Evolutionary conservation across 2,888 invertebrate species (phyloP).

Genomic region (Elysia crispata): DNA sequence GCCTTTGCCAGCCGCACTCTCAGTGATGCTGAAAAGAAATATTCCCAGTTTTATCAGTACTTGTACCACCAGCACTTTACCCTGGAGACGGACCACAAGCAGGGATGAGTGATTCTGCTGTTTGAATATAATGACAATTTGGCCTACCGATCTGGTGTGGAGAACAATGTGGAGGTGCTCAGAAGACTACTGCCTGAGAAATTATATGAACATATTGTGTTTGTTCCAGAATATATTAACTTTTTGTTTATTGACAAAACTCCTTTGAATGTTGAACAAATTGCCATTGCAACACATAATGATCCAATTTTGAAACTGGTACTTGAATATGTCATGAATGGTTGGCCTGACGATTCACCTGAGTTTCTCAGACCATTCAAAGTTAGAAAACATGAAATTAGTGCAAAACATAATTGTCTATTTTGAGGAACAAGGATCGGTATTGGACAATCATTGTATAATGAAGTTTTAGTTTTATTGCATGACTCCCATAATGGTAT

Average conservation of each 20-base stretch:
- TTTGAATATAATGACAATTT: constrained; percentile 21
- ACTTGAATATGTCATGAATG: constrained; percentile 27
- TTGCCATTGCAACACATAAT: constrained; percentile 3
- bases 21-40: constrained; percentile 16
- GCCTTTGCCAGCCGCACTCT: constrained; percentile 44
- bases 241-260: neutral
- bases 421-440: constrained; percentile 45
- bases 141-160: neutral
- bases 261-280: neutral
- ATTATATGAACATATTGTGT: neutral
- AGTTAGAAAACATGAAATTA: constrained; percentile 9
- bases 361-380: neutral
- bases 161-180: constrained; percentile 30
- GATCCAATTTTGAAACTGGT: constrained; percentile 36
- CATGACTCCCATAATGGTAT: constrained; percentile 48
- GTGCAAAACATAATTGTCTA: constrained; percentile 41
- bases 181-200: constrained; percentile 17
- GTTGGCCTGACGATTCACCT: constrained; percentile 29
- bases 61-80: constrained; percentile 14
- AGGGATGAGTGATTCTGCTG: constrained; percentile 29
- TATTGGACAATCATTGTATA: constrained; percentile 28
- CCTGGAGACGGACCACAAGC: constrained; percentile 35
- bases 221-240: neutral
- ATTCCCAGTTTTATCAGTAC: constrained; percentile 40
- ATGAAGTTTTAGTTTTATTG: constrained; percentile 33